Base-by-base conservation (phyloP, 2,113 vertebrate species). In the Corythaixoides concolor region DNA sequence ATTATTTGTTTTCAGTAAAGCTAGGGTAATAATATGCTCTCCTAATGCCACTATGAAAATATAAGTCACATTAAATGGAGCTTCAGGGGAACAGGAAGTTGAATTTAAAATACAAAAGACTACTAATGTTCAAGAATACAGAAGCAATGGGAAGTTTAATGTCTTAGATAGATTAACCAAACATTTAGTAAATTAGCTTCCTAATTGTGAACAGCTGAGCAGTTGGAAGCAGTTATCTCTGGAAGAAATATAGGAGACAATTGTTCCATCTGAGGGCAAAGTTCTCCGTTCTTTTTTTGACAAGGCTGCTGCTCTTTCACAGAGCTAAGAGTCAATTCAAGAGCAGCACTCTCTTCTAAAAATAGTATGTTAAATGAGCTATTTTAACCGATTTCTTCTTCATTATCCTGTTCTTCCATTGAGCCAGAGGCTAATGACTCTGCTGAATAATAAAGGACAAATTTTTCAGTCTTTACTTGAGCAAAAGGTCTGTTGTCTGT, bases 121-220 rank as follows among this genome's bases (percentile, higher is more conserved):
- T 67, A n/a, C 22, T 90, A 55, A 59, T 82, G 66, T 95, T 94
- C 49, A 91, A 26, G 53, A 49, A 22, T 35, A 81, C 82, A 73
- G 72, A 87, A 92, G 37, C 60, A 92, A 85, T 75, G 47, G 55
- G 62, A 94, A 79, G 26, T 89, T 95, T 52, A 78, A 53, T 86
- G n/a, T 58, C 58, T 91, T 93, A 85, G 28, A 56, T 89, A 91
- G 90, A 77, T 66, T 91, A 87, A 69, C 88, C 59, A 69, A 85
- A 81, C 43, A 75, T 76, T 93, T 87, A 56, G 80, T 69, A 70
- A 82, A 64, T 84, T 79, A 50, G 53, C 55, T 69, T 88, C 52
- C 75, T 96, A 82, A 96, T 73, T 88, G 23, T 69, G 85, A 92
- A 83, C 83, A 97, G 88, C 86, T 92, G 85, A 97, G 39, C 28